Evolutionary conservation across 1,140 invertebrate species (phyloP).

Genomic region (Drosophila ananassae): DNA sequence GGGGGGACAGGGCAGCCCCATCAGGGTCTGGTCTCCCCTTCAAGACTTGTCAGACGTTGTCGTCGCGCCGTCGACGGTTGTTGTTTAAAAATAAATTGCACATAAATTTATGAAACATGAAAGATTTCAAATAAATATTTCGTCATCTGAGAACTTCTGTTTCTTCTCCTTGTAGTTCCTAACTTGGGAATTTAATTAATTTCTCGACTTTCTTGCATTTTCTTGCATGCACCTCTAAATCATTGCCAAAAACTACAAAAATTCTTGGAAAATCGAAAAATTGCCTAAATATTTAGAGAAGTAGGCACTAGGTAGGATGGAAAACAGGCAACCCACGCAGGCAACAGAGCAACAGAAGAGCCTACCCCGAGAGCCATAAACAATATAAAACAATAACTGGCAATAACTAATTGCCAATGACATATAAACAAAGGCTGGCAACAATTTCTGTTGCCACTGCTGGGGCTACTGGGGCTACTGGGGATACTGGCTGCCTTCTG

Average conservation of each 20-base stretch:
- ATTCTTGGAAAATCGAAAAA: constrained; percentile 9
- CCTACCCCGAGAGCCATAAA: constrained; percentile 14
- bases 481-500: not conserved
- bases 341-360: no score
- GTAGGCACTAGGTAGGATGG: not conserved
- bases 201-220: not conserved
- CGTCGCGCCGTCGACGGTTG: constrained; percentile 57
- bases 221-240: not conserved
- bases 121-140: constrained; percentile 83
- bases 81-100: constrained; percentile 80
- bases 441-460: constrained; percentile 16
- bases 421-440: constrained; percentile 70
- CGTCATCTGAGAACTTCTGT: constrained; percentile 47
- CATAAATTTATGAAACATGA: constrained; percentile 82
- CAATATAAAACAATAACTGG: constrained; percentile 63
- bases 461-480: no score
- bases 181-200: not conserved
- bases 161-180: not conserved
- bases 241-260: not conserved
- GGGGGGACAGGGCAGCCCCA: constrained; percentile 2
- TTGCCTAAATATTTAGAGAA: constrained; percentile 26
- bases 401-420: constrained; percentile 79
- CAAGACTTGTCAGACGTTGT: constrained; percentile 54
- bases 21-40: constrained; percentile 45
- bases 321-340: constrained; percentile 17